Percentiles rank a stretch among this genome's conserved stretches.
Evolutionary conservation across 2,113 vertebrate species (phyloP).

Genomic region (Terrapene triunguis): DNA sequence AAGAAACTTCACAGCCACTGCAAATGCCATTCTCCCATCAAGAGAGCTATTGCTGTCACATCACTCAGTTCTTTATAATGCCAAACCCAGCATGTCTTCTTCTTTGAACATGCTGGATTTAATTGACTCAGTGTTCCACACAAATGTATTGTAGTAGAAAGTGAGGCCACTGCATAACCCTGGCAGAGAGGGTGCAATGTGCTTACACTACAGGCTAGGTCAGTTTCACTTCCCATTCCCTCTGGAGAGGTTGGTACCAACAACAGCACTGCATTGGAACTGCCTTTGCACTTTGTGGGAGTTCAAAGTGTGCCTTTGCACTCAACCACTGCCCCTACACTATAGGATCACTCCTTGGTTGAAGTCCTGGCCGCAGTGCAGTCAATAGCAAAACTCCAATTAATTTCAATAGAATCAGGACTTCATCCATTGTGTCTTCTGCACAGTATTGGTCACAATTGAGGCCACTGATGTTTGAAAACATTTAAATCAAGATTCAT

Average conservation of each 20-base stretch:
- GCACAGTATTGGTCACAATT: neutral
- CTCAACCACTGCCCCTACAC: neutral
- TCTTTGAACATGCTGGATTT: neutral
- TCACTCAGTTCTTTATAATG: slow-evolving; percentile 29
- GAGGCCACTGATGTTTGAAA: neutral
- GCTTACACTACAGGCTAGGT: neutral
- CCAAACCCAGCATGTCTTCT: neutral
- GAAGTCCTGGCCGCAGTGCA: neutral
- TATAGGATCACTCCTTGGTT: neutral
- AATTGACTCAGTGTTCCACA: slow-evolving; percentile 8
- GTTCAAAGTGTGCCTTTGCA: neutral
- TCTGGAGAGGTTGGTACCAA: neutral
- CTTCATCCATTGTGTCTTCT: neutral
- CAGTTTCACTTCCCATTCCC: neutral
- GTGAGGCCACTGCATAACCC: neutral
- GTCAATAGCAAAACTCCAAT: neutral
- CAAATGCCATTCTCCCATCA: slow-evolving; percentile 43
- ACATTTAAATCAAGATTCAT: neutral
- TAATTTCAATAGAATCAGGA: neutral
- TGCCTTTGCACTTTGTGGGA: neutral
- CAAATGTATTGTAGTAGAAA: neutral
- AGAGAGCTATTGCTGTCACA: neutral
- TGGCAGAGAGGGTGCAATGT: neutral
- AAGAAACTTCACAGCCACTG: neutral
- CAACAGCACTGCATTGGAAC: neutral